Base-by-base conservation (phyloP, 1,140 invertebrate species). In the Drosophila insularis region DNA sequence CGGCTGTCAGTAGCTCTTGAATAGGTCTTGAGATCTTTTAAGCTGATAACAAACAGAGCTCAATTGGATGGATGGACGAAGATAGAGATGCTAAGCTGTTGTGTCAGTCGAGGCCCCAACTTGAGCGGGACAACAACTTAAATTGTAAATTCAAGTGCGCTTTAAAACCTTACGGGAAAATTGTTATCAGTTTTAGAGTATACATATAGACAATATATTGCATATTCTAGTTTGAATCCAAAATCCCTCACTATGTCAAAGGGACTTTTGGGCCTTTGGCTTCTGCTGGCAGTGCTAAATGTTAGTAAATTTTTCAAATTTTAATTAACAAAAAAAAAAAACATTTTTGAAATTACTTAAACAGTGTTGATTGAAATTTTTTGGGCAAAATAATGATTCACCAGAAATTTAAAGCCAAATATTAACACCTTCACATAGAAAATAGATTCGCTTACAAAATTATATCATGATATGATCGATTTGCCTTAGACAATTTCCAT, bases 1-100 rank as follows among this genome's bases (percentile, higher is more conserved):
- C 6, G 10, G 1, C 31, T 8, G 10, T 3, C 35, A 37, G 35
- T 13, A 37, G 81, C 35, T 60, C 11, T 37, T 27, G 60, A 58
- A 81, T 74, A 65, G 63, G 70, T 81, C 71, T 81, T 63, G 56
- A 82, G 80, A 82, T 80, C 79, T 78, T 54, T 32, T 32, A n/a
- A 37, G 19, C n/a, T 53, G 81, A 86, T 82, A 87, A 71, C 27
- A 27, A 68, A 23, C 63, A 13, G 43, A 58, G 77, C 81, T 85
- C 67, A 77, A 77, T 78, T 78, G 74, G 35, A 32, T 78, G 74
- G 35, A 32, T 63, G 39, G 37, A 31, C 74, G 68, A 50, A 50
- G 68, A 72, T 78, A 78, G 54, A 58, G 55, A 55, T 59, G 27
- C 60, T 54, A 71, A 77, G 23, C 62, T 61, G 70, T 11, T 37